Evolutionary conservation across 2,888 invertebrate genomes (phyloP).

Genomic region (Chloromyia formosa): DNA sequence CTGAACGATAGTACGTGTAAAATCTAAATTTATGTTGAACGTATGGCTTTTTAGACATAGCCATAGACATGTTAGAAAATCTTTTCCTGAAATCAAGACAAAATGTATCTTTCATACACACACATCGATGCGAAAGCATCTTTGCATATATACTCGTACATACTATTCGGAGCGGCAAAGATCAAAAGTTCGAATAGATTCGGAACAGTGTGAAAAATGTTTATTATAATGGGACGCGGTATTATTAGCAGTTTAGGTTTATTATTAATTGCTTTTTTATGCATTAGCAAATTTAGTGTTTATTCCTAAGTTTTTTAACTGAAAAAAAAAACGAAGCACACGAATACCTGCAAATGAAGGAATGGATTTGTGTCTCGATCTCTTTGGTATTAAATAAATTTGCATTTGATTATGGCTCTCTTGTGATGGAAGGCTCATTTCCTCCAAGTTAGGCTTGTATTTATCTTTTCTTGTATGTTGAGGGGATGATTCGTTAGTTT

Average conservation of each 20-base stretch:
- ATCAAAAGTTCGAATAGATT: conserved; percentile 16
- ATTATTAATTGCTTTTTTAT: conserved; percentile 29
- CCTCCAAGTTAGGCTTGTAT: neutral
- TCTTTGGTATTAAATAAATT: neutral
- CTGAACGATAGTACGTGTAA: neutral
- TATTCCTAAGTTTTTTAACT: neutral
- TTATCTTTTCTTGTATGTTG: neutral
- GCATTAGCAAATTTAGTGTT: conserved; percentile 13
- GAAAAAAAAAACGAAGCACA: neutral
- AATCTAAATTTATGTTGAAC: neutral
- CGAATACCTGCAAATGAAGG: neutral
- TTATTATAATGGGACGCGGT: conserved; percentile 22
- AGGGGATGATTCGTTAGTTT: neutral
- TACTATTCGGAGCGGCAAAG: neutral
- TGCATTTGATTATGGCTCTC: neutral
- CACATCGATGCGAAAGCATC: no score
- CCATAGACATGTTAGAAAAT: neutral
- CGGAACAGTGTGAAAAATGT: conserved; percentile 39
- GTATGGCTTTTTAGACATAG: neutral
- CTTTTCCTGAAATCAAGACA: neutral
- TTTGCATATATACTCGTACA: no score
- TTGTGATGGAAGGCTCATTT: neutral
- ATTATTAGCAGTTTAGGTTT: conserved; percentile 28
- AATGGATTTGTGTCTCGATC: neutral
- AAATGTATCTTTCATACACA: neutral